Percentiles rank a stretch among this genome's conserved stretches.
phyloP scores from a whole-genome alignment of 2,797 vertebrate species.

The Neosilurus hyrtlii region DNA sequence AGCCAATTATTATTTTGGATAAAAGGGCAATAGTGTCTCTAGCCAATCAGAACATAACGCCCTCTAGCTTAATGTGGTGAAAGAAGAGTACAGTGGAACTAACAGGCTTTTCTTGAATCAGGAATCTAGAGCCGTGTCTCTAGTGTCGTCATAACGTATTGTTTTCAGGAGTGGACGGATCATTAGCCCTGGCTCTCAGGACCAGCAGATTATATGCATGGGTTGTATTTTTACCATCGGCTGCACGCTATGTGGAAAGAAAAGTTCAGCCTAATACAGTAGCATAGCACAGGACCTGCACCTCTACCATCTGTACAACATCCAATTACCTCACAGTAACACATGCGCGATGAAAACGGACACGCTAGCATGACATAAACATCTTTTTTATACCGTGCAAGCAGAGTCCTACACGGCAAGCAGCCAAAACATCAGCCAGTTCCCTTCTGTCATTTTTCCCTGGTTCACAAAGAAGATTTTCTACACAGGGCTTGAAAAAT shows the following conservation, averaged over 20 bases:
- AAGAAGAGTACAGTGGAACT: background rate
- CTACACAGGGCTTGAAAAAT: no score
- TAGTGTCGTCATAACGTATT: conserved; percentile 3
- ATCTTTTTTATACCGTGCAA: background rate
- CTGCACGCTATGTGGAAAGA: background rate
- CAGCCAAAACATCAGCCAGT: background rate
- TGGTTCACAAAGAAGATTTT: background rate
- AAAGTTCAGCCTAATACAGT: background rate
- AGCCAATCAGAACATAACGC: conserved; percentile 5
- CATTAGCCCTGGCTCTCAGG: background rate
- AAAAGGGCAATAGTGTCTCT: background rate
- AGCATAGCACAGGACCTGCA: background rate
- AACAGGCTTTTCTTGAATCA: conserved; percentile 19
- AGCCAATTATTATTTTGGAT: background rate
- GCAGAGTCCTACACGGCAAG: background rate
- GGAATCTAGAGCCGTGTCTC: conserved; percentile 6
- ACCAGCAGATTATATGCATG: conserved; percentile 13
- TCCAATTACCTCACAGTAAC: background rate
- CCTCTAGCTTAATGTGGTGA: background rate
- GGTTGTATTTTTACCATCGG: background rate
- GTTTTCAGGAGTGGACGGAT: conserved; percentile 7
- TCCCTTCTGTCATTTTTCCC: background rate
- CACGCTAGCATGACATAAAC: no score
- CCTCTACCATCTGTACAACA: background rate
- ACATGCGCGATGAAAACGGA: background rate